A percentile compares a stretch with the other conserved stretches of the same genome.
Conservation (phyloP, 2,888 invertebrate genomes). For the Abscondita cerata region DNA sequence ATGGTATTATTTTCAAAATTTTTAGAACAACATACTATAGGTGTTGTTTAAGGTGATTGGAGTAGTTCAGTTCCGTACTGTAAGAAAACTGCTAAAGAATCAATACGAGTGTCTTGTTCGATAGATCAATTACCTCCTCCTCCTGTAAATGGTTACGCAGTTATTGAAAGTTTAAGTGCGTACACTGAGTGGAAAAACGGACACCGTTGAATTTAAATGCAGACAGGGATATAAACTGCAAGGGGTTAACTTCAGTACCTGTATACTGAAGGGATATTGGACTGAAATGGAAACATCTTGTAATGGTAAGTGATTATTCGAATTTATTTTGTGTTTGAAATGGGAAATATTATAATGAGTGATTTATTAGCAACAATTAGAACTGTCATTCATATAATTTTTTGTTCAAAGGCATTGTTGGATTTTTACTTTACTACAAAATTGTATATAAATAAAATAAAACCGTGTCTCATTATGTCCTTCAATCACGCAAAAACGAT, state of each 20-base stretch:
- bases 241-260: constrained; percentile 57
- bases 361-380: too few relatives aligned
- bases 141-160: constrained; percentile 55
- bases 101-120: constrained; percentile 39
- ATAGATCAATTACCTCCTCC: constrained; percentile 45
- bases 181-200: constrained; percentile 49
- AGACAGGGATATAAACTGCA: constrained; percentile 58
- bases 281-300: constrained; percentile 57
- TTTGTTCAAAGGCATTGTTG: too few relatives aligned
- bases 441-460: too few relatives aligned
- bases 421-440: too few relatives aligned
- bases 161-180: constrained; percentile 47
- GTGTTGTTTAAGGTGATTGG: constrained; percentile 51
- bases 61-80: constrained; percentile 49
- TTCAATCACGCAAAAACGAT: too few relatives aligned
- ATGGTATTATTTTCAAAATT: too few relatives aligned
- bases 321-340: too few relatives aligned
- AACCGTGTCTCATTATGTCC: too few relatives aligned
- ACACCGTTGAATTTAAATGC: constrained; percentile 62
- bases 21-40: too few relatives aligned
- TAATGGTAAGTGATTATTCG: constrained; percentile 54
- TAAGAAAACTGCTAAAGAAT: constrained; percentile 20
- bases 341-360: too few relatives aligned
- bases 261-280: constrained; percentile 64
- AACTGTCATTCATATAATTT: too few relatives aligned